Base-by-base conservation (phyloP, 2,797 vertebrate genomes). In the Brotula barbata region DNA sequence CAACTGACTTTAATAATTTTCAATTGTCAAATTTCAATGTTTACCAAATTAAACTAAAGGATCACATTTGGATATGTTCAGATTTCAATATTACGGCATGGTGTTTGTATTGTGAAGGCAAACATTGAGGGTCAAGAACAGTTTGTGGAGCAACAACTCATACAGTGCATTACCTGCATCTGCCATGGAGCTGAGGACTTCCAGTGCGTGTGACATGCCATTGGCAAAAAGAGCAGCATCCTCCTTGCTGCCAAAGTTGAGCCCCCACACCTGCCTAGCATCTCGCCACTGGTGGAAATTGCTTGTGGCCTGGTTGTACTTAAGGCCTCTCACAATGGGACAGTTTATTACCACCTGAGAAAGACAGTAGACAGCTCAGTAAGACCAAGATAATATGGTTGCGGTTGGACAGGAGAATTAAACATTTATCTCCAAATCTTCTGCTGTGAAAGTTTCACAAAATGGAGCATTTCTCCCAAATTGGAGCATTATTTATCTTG, bases 271-370 rank as follows among this genome's bases (percentile, higher is more conserved):
- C 80, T 96, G 94, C 7, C 95, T 91, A 3, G 93, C 89, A 0
- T 95, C 95, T 0, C 94, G 81, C 96, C 96, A 98, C 84, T 98
- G 95, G 75, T 98, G 96, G 80, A 98, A 97, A 73, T 92, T 96
- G 50, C 94, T 88, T 0, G 95, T 98, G 67, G 95, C 95, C 79
- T 97, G 95, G 85, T 95, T 95, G 72, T 98, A 98, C 72, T 96
- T 96, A 73, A 97, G 85, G 17, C 94, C 94, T 83, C 87, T 92
- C 19, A 88, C 41, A 0, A 97, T 92, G 3, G 92, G 92, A 82
- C 94, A 96, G 89, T 98, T 98, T 75, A 98, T 96, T 40, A 98
- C 96, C 86, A 97, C 95, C 96, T 97, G 77, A 22, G 14, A 13
- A 47, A 23, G 33, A n/a, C 60, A n/a, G 23, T 55, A 25, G 19